Base-by-base conservation (phyloP, 2,888 invertebrate genomes). In the Lysandra coridon region DNA sequence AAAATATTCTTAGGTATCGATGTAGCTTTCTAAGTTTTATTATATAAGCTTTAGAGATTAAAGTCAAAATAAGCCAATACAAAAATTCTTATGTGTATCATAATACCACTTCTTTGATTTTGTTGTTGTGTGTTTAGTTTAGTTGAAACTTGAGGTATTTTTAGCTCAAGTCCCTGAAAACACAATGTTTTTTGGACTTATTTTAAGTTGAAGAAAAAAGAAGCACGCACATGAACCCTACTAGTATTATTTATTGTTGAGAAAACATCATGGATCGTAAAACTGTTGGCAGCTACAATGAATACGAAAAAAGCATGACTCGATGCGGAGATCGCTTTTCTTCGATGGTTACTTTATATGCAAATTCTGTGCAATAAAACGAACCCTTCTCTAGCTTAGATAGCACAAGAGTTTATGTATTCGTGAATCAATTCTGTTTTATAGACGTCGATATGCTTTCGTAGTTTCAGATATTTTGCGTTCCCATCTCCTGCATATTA, bases 261-360 rank as follows among this genome's bases (percentile, higher is more conserved):
- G 89, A 91, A 90, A 91, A 90, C 92, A 92, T 92, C 90, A 89
- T 85, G 89, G 88, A 83, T 88, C 90, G 92, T 94, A 93, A 94
- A 94, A 91, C 83, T 84, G 88, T 89, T 88, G 87, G 82, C 83
- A 82, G 87, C 86, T 90, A 93, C 94, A 93, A 94, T 93, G 93
- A 94, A 93, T 93, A 91, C 90, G 89, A 91, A 92, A 93, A 90
- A 91, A 90, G 89, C 89, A 88, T 86, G 87, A 84, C 89, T 88
- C 88, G 89, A 87, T 91, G 89, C 90, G 88, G 89, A 91, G 94
- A 94, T 94, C 93, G 92, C 91, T 92, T 94, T 93, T 92, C 94
- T 94, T 94, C 92, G 92, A 94, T 93, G 94, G 93, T 94, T 94
- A 94, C 94, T 94, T 94, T 94, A 94, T 93, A 94, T 94, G 94